Evolutionary conservation across 2,888 invertebrate genomes (phyloP).

Genomic region (Microplitis deprimator): DNA sequence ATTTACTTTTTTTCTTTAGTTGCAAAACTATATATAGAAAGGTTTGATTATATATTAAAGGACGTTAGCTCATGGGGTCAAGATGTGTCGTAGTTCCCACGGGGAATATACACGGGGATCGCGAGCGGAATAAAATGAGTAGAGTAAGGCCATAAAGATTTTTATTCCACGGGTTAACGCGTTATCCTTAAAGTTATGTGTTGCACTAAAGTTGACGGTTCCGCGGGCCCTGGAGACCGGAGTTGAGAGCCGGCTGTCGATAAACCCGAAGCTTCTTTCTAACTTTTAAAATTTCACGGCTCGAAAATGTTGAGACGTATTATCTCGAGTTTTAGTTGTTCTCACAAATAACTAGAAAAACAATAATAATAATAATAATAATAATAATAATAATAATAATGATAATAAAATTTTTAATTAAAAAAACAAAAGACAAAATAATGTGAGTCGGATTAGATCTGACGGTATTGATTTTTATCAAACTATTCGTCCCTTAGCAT

Average conservation of each 20-base stretch:
- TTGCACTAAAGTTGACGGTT: conserved; percentile 58
- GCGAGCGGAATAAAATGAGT: conserved; percentile 52
- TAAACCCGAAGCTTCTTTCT: conserved; percentile 16
- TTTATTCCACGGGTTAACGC: conserved; percentile 60
- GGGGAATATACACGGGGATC: conserved; percentile 37
- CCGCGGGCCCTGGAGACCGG: conserved; percentile 54
- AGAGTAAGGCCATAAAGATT: conserved; percentile 65
- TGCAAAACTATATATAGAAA: not conserved
- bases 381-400: not conserved
- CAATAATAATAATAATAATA: too few species aligned
- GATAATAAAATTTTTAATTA: not conserved
- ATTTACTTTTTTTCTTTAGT: too few species aligned
- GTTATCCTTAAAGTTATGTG: conserved; percentile 64
- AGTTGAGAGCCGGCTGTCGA: conserved; percentile 46
- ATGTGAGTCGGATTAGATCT: not conserved
- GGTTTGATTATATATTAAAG: not conserved
- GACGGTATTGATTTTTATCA: not conserved
- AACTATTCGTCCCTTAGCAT: not conserved
- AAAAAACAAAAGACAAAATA: not conserved
- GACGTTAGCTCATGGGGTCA: conserved; percentile 7
- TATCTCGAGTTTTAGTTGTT: too few species aligned
- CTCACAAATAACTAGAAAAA: too few species aligned
- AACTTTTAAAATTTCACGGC: conserved; percentile 16
- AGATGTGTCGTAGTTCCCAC: conserved; percentile 4
- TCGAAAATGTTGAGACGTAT: too few species aligned